Percentiles rank a stretch among this genome's conserved stretches.
phyloP scores from a whole-genome alignment of 1,140 invertebrate species.

The Lepidostoma basale region DNA sequence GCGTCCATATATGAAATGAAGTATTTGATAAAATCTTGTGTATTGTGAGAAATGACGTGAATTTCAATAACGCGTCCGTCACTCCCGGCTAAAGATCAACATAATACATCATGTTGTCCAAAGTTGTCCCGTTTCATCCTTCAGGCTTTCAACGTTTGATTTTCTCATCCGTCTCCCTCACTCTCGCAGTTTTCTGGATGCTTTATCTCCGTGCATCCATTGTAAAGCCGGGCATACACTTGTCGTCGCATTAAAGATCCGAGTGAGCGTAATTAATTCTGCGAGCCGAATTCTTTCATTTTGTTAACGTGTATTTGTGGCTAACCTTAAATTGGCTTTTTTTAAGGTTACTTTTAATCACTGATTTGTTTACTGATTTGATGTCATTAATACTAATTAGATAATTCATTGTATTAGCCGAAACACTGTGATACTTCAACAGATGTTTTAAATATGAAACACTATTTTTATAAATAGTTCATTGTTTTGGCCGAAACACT shows the following conservation, averaged over 20 bases:
- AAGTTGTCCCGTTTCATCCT: constrained; percentile 17
- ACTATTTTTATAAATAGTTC: too few relatives aligned
- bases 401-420: too few relatives aligned
- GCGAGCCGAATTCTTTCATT: constrained; percentile 38
- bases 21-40: too few relatives aligned
- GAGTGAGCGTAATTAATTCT: constrained; percentile 42
- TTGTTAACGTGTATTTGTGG: constrained; percentile 41
- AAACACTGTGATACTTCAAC: too few relatives aligned
- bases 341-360: not conserved
- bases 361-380: too few relatives aligned
- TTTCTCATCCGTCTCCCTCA: constrained; percentile 1
- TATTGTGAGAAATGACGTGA: too few relatives aligned
- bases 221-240: constrained; percentile 36
- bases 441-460: too few relatives aligned
- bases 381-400: too few relatives aligned
- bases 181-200: not conserved
- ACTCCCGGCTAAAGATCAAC: constrained; percentile 13
- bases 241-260: constrained; percentile 31
- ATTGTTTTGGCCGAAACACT: too few relatives aligned
- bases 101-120: constrained; percentile 24
- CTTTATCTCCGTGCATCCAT: constrained; percentile 8
- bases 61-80: constrained; percentile 17
- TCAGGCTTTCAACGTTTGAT: constrained; percentile 19
- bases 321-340: constrained; percentile 1
- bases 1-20: too few relatives aligned